Evolutionary conservation across 92 coral and sea anemone species (phyloP).

Genomic region (Heteractis magnifica): DNA sequence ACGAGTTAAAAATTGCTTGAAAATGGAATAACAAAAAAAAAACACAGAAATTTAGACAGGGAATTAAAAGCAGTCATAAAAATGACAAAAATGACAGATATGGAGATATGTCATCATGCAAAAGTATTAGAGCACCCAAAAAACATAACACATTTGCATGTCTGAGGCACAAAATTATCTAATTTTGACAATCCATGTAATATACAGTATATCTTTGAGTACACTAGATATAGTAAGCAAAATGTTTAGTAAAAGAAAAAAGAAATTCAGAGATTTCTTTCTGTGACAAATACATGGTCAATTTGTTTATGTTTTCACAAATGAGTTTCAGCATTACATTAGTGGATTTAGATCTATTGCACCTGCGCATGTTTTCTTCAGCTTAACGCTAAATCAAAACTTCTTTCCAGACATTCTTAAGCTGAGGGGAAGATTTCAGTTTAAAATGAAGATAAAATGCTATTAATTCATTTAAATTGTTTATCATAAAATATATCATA

Average conservation of each 20-base stretch:
- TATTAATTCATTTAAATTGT: not conserved
- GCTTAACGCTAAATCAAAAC: not conserved
- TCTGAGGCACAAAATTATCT: not conserved
- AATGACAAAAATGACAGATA: not conserved
- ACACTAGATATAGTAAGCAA: not conserved
- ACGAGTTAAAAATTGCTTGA: not conserved
- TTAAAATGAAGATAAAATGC: not conserved
- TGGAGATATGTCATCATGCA: not conserved
- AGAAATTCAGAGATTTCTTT: not conserved
- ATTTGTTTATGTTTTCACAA: not conserved
- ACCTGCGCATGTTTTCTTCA: not conserved
- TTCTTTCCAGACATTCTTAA: not conserved
- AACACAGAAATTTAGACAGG: not conserved
- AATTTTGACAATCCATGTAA: too few relatives aligned
- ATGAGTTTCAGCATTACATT: not conserved
- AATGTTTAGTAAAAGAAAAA: not conserved
- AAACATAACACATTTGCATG: not conserved
- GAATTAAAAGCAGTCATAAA: not conserved
- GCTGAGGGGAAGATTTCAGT: not conserved
- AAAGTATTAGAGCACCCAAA: not conserved
- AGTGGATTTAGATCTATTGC: not conserved
- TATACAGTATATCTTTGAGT: not conserved
- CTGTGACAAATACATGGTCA: not conserved
- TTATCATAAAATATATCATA: not conserved
- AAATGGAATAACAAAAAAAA: not conserved